Evolutionary conservation across 2,113 vertebrate species (phyloP), one percentile per base, ranked within the genome.

Genomic region (Cariama cristata): DNA sequence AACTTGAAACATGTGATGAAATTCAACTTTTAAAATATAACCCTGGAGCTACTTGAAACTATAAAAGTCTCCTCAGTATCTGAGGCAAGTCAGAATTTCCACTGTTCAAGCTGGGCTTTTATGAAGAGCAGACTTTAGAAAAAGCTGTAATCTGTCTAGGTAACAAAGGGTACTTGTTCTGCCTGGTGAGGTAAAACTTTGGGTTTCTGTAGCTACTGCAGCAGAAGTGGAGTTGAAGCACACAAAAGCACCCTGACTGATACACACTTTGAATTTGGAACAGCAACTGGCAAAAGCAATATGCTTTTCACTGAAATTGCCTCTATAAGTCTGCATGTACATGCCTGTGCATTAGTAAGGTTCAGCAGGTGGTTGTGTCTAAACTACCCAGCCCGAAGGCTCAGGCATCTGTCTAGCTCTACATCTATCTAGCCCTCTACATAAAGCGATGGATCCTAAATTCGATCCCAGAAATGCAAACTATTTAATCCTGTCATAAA

Each of bases 61-160:
- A 98, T 97, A 95, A 98, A 98, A 98, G 96, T 98, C 96, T 97
- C 96, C 94, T 97, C 89, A 77, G 97, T 96, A 97, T 97, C 97
- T 98, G 97, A 98, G 96, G 94, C 92, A 88, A 98, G 98, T 98
- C 98, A 98, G 95, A 97, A 96, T 97, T 98, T 98, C 97, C 97
- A 97, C 96, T 94, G 96, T 96, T 97, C 98, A 94, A 90, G 98
- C 97, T 97, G 96, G 81, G 97, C 97, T 97, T 98, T 98, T 97
- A 98, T 97, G 96, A 98, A 98, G 97, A 97, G 88, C 97, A 98
- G 98, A 97, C 97, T 96, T 96, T 90, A 97, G 97, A 96, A 96
- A 94, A 94, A 92, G 95, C 97, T 97, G 94, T 97, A 97, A 97
- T 98, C 96, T 93, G 95, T 97, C 93, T 94, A 97, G 97, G 96